Evolutionary conservation across 2,888 invertebrate genomes (phyloP).

Genomic region (Empis stercorea): DNA sequence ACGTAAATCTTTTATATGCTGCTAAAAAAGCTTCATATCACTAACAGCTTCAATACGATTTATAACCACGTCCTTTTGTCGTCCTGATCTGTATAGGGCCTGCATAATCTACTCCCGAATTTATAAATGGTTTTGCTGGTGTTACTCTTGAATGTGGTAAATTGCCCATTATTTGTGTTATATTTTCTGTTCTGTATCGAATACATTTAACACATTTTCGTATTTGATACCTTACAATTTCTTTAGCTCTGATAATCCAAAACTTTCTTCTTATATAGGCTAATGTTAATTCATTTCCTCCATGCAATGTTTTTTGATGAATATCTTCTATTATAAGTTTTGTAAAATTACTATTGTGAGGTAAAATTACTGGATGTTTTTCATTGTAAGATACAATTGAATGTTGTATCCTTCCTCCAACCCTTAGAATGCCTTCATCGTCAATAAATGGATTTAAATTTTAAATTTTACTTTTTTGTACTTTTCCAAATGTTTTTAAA

Average conservation of each 20-base stretch:
- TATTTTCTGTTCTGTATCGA: background rate
- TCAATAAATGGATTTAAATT: too few relatives aligned
- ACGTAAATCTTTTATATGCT: slow-evolving; percentile 17
- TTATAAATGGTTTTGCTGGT: slow-evolving; percentile 10
- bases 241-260: background rate
- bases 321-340: background rate
- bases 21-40: slow-evolving; percentile 16
- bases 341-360: too few relatives aligned
- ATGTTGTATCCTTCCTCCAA: too few relatives aligned
- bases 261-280: background rate
- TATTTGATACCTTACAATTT: background rate
- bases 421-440: too few relatives aligned
- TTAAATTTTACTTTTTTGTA: too few relatives aligned
- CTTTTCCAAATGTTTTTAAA: too few relatives aligned
- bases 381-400: too few relatives aligned
- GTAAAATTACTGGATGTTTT: too few relatives aligned
- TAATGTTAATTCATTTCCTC: background rate
- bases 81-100: slow-evolving; percentile 14
- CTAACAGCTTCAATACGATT: slow-evolving; percentile 10
- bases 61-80: slow-evolving; percentile 11
- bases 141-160: slow-evolving; percentile 14
- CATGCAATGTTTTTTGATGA: slow-evolving; percentile 1
- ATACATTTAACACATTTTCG: slow-evolving; percentile 10
- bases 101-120: slow-evolving; percentile 15
- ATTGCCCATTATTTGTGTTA: slow-evolving; percentile 17